phyloP scores from a whole-genome alignment of 2,888 invertebrate genomes.

The Lithosia quadra region DNA sequence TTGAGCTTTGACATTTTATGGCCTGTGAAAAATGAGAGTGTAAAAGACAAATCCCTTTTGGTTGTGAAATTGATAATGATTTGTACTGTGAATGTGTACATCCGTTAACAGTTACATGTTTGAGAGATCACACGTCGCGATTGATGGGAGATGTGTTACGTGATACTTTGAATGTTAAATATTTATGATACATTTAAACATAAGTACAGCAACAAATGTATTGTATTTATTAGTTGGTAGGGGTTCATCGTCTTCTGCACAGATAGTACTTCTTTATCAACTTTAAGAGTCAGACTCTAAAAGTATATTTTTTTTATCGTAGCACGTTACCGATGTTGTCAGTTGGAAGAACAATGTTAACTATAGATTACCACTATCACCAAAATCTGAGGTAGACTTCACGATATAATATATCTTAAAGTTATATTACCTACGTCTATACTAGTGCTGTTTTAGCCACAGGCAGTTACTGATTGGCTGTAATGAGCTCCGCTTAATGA shows the following conservation, averaged over 20 bases:
- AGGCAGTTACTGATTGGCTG: not conserved
- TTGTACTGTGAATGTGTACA: slow-evolving; percentile 9
- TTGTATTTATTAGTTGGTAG: too few relatives aligned
- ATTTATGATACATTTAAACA: not conserved
- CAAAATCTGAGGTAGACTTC: too few relatives aligned
- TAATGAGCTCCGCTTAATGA: not conserved
- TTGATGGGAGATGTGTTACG: not conserved
- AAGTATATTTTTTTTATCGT: too few relatives aligned
- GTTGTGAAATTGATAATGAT: slow-evolving; percentile 16
- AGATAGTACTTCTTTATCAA: too few relatives aligned
- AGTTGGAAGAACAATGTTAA: too few relatives aligned
- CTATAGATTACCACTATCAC: too few relatives aligned
- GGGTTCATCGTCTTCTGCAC: too few relatives aligned
- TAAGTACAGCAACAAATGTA: too few relatives aligned
- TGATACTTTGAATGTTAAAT: not conserved
- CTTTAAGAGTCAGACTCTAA: too few relatives aligned
- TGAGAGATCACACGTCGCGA: not conserved
- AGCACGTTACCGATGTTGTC: too few relatives aligned
- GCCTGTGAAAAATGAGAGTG: slow-evolving; percentile 22
- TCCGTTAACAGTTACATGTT: slow-evolving; percentile 10
- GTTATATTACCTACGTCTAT: too few relatives aligned
- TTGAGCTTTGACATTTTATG: slow-evolving; percentile 37
- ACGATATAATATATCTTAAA: too few relatives aligned
- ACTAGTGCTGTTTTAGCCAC: not conserved
- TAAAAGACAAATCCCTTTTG: slow-evolving; percentile 4